Percentiles rank a stretch among this genome's conserved stretches.
Evolutionary conservation across 1,140 invertebrate species (phyloP).

Genomic region (Agrypnia vestita): DNA sequence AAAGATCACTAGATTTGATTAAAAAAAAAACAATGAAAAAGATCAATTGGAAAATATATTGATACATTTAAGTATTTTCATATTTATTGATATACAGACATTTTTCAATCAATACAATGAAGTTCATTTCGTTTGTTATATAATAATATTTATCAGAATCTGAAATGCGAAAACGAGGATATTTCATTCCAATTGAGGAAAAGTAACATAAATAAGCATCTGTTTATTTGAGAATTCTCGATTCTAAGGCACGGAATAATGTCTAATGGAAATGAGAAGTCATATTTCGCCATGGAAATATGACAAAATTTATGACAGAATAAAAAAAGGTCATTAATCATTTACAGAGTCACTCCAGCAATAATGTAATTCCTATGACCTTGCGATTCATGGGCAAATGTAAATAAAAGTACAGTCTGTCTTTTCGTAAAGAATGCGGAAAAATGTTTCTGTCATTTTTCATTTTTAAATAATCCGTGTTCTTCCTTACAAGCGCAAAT

Average conservation of each 20-base stretch:
- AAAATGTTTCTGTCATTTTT: too few species aligned
- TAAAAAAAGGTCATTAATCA: conserved; percentile 19
- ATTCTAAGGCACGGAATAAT: background rate
- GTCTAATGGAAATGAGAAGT: conserved; percentile 17
- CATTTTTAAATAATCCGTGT: too few species aligned
- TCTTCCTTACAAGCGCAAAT: too few species aligned
- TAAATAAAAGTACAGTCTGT: too few species aligned
- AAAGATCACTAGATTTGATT: too few species aligned
- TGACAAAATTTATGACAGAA: conserved; percentile 13
- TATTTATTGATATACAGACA: too few species aligned
- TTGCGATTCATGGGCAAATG: background rate
- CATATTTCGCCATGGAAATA: background rate
- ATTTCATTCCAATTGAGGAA: conserved; percentile 12
- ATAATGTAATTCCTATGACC: conserved; percentile 8
- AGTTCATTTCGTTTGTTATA: background rate
- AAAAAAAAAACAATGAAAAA: too few species aligned
- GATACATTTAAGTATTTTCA: too few species aligned
- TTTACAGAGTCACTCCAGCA: background rate
- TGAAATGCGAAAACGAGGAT: background rate
- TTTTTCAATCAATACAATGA: too few species aligned
- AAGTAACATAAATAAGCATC: background rate
- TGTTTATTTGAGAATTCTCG: background rate
- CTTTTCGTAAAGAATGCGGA: too few species aligned
- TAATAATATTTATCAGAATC: background rate
- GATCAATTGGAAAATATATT: too few species aligned